A percentile compares a stretch with the other conserved stretches of the same genome.
phyloP scores from a whole-genome alignment of 2,797 vertebrate genomes.

The Manis pentadactyla region DNA sequence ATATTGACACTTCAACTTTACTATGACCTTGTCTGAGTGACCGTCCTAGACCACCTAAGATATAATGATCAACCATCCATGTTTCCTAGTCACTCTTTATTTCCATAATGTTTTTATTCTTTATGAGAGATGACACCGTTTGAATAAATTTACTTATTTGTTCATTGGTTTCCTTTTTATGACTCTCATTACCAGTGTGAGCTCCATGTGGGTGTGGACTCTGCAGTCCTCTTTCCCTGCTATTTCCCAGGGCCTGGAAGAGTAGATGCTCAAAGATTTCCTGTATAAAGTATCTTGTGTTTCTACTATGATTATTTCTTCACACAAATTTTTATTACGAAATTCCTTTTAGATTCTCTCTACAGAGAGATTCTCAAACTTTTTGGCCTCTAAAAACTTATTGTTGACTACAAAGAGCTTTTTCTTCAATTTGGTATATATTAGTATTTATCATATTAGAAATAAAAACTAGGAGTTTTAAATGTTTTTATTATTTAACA shows the following conservation, averaged over 20 bases:
- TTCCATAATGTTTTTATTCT: not conserved
- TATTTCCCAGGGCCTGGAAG: not conserved
- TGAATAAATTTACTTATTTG: not conserved
- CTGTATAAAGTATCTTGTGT: not conserved
- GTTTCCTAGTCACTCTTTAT: not conserved
- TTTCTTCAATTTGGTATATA: not conserved
- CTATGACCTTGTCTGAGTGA: not conserved
- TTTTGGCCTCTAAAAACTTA: not conserved
- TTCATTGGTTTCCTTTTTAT: not conserved
- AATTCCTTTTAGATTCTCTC: not conserved
- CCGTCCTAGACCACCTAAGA: not conserved
- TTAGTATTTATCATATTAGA: not conserved
- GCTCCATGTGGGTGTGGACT: not conserved
- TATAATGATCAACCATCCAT: not conserved
- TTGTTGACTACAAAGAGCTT: not conserved
- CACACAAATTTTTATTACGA: not conserved
- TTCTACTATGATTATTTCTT: not conserved
- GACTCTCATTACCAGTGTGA: not conserved
- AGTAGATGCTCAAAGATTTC: not conserved
- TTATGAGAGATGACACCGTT: not conserved
- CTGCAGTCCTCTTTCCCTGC: not conserved
- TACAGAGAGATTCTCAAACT: not conserved
- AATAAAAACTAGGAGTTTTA: not conserved
- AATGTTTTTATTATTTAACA: not conserved
- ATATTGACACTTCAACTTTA: not conserved